These are phyloP conservation scores for Raja brachyura DNA, from an alignment of 2,113 vertebrate genomes.

Conservation along the genomic window DNA sequence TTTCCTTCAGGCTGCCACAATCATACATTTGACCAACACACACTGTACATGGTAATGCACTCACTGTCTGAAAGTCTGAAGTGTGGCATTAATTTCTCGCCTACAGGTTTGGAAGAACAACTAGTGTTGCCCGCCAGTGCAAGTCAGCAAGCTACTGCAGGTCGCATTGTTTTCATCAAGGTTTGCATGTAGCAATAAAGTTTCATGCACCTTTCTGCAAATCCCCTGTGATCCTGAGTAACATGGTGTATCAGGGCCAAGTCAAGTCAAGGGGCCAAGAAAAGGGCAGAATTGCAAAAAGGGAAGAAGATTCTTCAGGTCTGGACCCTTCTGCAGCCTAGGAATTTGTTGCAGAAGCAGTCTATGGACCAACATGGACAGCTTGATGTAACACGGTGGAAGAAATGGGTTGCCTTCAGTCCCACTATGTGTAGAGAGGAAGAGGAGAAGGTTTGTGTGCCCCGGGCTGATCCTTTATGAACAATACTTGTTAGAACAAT, in stretches of 20 bases:
- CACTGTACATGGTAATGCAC: background rate
- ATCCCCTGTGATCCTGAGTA: background rate
- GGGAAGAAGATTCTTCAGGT: too few species aligned
- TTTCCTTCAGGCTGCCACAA: too few species aligned
- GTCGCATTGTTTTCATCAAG: background rate
- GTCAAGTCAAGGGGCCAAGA: background rate
- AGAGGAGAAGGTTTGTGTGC: background rate
- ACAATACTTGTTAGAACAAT: background rate
- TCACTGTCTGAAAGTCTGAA: background rate
- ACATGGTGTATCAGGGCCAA: background rate
- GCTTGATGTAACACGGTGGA: background rate
- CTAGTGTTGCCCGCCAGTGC: background rate
- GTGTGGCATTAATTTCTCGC: background rate
- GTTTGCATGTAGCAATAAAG: background rate
- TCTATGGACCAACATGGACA: too few species aligned
- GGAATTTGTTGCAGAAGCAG: background rate
- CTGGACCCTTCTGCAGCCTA: too few species aligned
- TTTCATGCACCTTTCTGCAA: background rate
- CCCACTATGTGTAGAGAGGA: background rate
- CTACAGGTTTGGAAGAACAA: background rate
- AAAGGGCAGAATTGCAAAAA: too few species aligned
- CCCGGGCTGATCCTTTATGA: background rate
- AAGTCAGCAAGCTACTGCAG: background rate
- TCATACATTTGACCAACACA: too few species aligned
- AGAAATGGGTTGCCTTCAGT: background rate